A percentile compares a stretch with the other conserved stretches of the same genome.
These are phyloP conservation scores for Drosophila bocqueti DNA, from an alignment of 1,140 invertebrate genomes.

Conservation along the genomic window DNA sequence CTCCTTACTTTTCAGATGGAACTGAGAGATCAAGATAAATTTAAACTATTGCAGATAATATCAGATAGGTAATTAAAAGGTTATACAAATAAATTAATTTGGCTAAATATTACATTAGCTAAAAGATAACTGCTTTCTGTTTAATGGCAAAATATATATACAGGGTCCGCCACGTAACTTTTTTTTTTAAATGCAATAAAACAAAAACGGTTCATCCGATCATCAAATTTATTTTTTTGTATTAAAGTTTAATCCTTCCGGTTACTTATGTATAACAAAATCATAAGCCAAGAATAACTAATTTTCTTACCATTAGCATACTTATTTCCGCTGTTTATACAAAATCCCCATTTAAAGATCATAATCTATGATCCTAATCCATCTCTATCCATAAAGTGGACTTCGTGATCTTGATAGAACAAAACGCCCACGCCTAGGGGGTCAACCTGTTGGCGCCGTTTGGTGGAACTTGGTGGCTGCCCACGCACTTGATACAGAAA, in stretches of 20 bases:
- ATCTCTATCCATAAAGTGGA: conserved; percentile 8
- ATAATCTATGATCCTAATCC: conserved; percentile 16
- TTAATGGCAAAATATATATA: not conserved
- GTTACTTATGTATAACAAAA: not conserved
- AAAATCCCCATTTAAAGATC: conserved; percentile 3
- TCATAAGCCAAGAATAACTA: not conserved
- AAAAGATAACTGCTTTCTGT: not conserved
- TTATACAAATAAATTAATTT: not conserved
- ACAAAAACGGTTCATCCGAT: no score
- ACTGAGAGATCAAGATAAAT: not conserved
- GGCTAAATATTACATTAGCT: not conserved
- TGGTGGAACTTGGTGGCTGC: conserved; percentile 42
- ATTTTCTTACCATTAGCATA: not conserved
- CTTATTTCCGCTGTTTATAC: not conserved
- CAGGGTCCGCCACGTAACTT: no score
- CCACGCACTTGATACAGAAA: conserved; percentile 39
- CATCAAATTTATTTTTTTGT: no score
- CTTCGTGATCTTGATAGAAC: conserved; percentile 16
- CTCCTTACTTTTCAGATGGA: no score
- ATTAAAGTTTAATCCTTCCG: no score
- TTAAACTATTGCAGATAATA: not conserved
- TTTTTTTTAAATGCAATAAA: no score
- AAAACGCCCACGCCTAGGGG: conserved; percentile 35
- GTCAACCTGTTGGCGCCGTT: conserved; percentile 53
- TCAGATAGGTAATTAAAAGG: not conserved